Evolutionary conservation across 2,113 vertebrate genomes (phyloP).

Genomic region (Phaethon lepturus): DNA sequence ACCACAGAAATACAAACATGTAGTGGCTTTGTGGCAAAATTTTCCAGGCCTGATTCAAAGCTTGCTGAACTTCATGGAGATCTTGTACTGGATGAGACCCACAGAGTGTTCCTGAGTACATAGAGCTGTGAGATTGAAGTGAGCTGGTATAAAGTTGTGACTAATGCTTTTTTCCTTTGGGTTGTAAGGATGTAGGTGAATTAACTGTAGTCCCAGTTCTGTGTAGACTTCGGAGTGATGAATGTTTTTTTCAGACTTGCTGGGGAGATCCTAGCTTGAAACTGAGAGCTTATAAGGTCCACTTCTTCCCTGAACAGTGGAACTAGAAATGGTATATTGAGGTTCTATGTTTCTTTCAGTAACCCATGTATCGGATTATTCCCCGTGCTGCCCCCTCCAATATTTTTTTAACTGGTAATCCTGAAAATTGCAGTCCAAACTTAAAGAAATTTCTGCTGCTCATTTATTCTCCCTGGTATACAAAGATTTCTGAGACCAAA

Average conservation of each 20-base stretch:
- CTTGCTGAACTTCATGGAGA: not conserved
- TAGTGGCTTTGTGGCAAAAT: not conserved
- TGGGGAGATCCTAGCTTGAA: not conserved
- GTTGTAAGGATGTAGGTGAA: not conserved
- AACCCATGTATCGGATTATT: not conserved
- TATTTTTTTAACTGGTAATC: not conserved
- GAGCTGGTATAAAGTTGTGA: not conserved
- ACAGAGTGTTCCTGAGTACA: fast-evolving
- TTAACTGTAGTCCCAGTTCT: not conserved
- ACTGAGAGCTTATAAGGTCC: not conserved
- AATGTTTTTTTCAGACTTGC: not conserved
- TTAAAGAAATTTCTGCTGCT: not conserved
- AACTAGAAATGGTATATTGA: not conserved
- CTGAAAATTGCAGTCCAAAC: not conserved
- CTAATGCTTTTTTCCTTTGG: not conserved
- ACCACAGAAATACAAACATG: not conserved
- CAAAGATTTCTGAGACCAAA: not conserved
- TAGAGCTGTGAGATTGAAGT: not conserved
- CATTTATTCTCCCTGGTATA: not conserved
- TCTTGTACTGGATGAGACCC: not conserved
- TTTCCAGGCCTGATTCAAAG: not conserved
- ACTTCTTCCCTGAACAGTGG: not conserved
- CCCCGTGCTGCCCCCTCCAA: too few relatives aligned
- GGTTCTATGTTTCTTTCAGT: not conserved
- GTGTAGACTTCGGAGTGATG: not conserved